These are phyloP conservation scores for Drosophila fungiperda DNA, from an alignment of 2,888 invertebrate genomes.

Conservation along the genomic window DNA sequence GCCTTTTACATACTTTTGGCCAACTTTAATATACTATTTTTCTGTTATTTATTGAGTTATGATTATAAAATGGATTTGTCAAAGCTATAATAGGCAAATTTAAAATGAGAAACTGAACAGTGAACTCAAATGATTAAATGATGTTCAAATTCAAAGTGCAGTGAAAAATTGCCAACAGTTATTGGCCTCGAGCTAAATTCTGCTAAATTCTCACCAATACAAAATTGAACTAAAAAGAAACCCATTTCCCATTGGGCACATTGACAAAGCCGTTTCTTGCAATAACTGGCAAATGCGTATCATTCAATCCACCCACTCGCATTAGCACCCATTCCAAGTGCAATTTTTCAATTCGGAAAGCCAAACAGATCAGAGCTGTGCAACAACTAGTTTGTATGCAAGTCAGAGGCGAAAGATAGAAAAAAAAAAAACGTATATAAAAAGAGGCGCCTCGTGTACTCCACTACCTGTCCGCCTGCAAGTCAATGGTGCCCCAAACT, in stretches of 20 bases:
- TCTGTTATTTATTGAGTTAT: neutral
- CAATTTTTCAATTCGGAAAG: constrained; percentile 43
- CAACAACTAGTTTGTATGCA: constrained; percentile 18
- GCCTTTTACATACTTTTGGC: neutral
- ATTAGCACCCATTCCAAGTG: constrained; percentile 54
- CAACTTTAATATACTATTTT: neutral
- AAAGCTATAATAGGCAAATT: neutral
- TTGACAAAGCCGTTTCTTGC: constrained; percentile 9
- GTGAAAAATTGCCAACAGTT: neutral
- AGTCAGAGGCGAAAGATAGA: neutral
- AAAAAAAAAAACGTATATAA: neutral
- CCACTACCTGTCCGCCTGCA: constrained; percentile 55
- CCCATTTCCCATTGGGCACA: neutral
- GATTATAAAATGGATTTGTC: neutral
- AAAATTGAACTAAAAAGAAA: neutral
- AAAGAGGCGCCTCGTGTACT: constrained; percentile 45
- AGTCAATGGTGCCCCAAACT: constrained; percentile 58
- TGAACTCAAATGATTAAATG: neutral
- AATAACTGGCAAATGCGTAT: constrained; percentile 19
- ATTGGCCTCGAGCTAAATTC: constrained; percentile 4
- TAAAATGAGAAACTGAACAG: neutral
- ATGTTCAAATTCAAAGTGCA: neutral
- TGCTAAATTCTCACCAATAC: neutral
- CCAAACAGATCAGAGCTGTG: constrained; percentile 33
- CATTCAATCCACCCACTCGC: constrained; percentile 39